Evolutionary conservation across 2,797 vertebrate genomes (phyloP).

Genomic region (Lophotriccus pileatus): DNA sequence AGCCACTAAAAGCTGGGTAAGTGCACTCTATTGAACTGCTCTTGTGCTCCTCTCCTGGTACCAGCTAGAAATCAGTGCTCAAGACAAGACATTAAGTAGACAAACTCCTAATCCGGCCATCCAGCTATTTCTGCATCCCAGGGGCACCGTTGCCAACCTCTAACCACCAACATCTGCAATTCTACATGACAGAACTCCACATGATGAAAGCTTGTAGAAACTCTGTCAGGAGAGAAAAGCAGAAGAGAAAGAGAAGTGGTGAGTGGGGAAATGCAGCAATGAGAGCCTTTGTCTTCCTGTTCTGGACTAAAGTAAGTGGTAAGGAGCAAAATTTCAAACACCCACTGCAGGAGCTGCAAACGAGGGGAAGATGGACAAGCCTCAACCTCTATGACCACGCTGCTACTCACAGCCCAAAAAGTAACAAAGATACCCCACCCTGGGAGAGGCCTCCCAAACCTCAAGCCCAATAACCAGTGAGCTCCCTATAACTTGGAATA

Average conservation of each 20-base stretch:
- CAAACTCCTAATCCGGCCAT: background rate
- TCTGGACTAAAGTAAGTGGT: background rate
- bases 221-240: background rate
- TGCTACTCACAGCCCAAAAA: background rate
- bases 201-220: background rate
- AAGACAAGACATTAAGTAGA: background rate
- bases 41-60: background rate
- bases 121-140: background rate
- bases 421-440: background rate
- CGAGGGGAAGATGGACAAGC: background rate
- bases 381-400: fast-evolving
- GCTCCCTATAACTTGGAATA: constrained; percentile 1
- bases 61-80: background rate
- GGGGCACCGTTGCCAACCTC: background rate
- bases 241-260: background rate
- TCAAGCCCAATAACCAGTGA: background rate
- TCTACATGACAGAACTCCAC: background rate
- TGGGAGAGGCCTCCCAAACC: constrained; percentile 7
- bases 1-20: background rate
- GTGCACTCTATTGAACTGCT: background rate
- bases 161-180: background rate
- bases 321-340: background rate
- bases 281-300: background rate
- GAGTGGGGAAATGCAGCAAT: background rate
- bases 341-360: background rate